Conservation (phyloP, 2,888 invertebrate species). For the Xestia xanthographa region DNA sequence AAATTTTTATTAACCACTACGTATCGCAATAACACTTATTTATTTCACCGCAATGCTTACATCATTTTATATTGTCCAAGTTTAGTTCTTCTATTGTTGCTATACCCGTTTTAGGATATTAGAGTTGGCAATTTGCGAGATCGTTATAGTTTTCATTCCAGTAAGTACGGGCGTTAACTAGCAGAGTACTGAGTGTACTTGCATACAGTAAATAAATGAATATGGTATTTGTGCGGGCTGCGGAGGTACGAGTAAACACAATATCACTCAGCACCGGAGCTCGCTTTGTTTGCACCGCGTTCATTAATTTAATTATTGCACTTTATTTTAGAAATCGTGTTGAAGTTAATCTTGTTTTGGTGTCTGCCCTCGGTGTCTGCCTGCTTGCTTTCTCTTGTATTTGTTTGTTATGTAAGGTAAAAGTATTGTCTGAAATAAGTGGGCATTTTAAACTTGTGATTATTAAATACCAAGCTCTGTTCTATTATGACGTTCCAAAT, state of each 20-base stretch:
- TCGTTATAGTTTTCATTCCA: conserved; percentile 83
- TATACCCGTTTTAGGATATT: conserved; percentile 69
- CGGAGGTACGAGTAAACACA: conserved; percentile 62
- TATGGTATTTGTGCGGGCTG: conserved; percentile 57
- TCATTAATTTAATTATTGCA: conserved; percentile 72
- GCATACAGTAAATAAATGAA: conserved; percentile 73
- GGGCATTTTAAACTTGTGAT: not conserved
- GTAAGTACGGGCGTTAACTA: conserved; percentile 76
- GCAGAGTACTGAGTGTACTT: conserved; percentile 65
- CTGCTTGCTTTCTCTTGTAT: conserved; percentile 12
- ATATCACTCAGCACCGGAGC: conserved; percentile 60
- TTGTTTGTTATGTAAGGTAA: conserved; percentile 23
- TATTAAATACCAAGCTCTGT: not conserved
- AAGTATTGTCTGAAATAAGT: conserved; percentile 9
- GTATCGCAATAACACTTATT: conserved; percentile 56
- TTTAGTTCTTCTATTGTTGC: conserved; percentile 50
- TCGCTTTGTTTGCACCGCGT: conserved; percentile 65
- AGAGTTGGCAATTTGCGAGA: conserved; percentile 71
- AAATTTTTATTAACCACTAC: conserved; percentile 37
- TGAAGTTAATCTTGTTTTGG: conserved; percentile 33
- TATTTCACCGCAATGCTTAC: conserved; percentile 50
- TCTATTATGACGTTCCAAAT: not conserved
- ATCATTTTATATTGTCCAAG: conserved; percentile 55
- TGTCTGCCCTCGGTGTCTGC: not conserved
- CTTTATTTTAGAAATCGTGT: conserved; percentile 50